Evolutionary conservation across 2,888 invertebrate species (phyloP).

Genomic region (Drosophila prostipennis): DNA sequence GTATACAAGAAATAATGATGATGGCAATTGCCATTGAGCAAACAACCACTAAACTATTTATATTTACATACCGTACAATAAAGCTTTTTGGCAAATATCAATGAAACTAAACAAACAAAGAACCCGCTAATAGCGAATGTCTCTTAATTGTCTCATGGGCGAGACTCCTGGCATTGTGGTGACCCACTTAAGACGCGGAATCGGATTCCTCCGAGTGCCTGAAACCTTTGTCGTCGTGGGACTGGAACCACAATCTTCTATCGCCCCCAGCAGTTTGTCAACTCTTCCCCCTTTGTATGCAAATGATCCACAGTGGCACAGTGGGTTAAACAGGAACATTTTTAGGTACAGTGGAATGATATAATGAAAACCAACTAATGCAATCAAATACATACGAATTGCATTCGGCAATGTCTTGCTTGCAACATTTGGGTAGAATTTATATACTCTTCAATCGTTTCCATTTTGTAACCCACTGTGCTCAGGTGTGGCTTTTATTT

Average conservation of each 20-base stretch:
- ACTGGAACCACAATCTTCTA: slow-evolving; percentile 29
- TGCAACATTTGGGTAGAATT: no score
- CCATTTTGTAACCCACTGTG: slow-evolving; percentile 12
- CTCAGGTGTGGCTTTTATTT: slow-evolving; percentile 43
- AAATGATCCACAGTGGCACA: slow-evolving; percentile 29
- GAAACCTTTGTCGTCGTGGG: slow-evolving; percentile 17
- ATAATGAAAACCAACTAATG: no score
- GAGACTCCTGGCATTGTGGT: slow-evolving; percentile 16
- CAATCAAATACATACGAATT: no score
- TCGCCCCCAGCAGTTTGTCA: slow-evolving; percentile 30
- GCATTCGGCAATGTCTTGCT: no score
- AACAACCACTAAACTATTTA: slow-evolving; percentile 40
- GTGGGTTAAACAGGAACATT: slow-evolving; percentile 5
- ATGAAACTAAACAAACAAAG: slow-evolving; percentile 27
- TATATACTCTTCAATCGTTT: no score
- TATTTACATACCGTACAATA: slow-evolving; percentile 38
- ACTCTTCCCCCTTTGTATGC: slow-evolving; percentile 41
- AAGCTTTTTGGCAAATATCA: slow-evolving; percentile 44
- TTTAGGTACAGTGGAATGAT: no score
- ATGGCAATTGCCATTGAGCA: slow-evolving; percentile 36
- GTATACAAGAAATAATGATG: slow-evolving; percentile 11
- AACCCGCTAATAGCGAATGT: slow-evolving; percentile 12
- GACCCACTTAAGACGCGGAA: slow-evolving; percentile 28
- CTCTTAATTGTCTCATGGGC: slow-evolving; percentile 12
- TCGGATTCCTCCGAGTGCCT: slow-evolving; percentile 1